phyloP scores from a whole-genome alignment of 2,888 invertebrate genomes.

The Platycnemis pennipes region DNA sequence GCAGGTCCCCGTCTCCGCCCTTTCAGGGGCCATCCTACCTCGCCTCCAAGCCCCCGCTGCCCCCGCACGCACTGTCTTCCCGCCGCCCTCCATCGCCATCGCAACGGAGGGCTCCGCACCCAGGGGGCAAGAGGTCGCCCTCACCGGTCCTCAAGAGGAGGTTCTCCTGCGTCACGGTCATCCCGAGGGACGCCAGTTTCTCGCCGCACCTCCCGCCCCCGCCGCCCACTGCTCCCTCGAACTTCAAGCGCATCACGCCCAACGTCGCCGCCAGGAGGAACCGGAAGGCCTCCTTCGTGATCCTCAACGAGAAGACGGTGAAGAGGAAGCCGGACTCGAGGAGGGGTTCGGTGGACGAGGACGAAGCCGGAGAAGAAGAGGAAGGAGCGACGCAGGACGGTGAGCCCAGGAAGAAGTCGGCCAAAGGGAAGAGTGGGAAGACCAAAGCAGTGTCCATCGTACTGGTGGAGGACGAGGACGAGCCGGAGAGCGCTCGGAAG shows the following conservation, averaged over 20 bases:
- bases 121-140: background rate
- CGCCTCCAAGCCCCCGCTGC: constrained; percentile 35
- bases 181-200: constrained; percentile 33
- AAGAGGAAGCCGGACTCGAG: constrained; percentile 46
- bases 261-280: constrained; percentile 33
- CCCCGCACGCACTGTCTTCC: constrained; percentile 53
- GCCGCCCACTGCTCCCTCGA: constrained; percentile 46
- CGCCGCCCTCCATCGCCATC: background rate
- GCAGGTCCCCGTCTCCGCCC: constrained; percentile 33
- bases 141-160: constrained; percentile 25
- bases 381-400: background rate
- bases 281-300: constrained; percentile 56
- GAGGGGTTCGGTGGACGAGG: constrained; percentile 49
- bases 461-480: constrained; percentile 28
- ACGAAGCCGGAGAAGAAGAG: background rate
- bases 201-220: constrained; percentile 24
- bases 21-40: background rate
- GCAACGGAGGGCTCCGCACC: background rate
- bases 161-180: constrained; percentile 37
- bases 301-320: constrained; percentile 45
- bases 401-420: background rate
- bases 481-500: background rate
- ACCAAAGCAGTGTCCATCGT: constrained; percentile 45
- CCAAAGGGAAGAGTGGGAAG: background rate
- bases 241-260: constrained; percentile 43